Percentiles rank a stretch among this genome's conserved stretches.
phyloP scores from a whole-genome alignment of 2,888 invertebrate genomes.

The Apodemia zela region DNA sequence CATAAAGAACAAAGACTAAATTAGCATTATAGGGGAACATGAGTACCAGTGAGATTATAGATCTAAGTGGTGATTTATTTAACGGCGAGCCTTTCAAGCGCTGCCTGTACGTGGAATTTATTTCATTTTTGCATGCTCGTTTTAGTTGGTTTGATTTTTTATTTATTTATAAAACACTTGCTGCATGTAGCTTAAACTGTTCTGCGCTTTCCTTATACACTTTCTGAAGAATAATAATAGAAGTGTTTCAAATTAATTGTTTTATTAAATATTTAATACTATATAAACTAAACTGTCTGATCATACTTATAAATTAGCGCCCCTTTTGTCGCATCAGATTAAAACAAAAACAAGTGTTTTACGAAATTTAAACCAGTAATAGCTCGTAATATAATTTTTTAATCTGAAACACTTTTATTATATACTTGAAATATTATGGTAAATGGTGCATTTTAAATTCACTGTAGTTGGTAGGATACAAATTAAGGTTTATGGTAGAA shows the following conservation, averaged over 20 bases:
- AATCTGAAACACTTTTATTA: conserved; percentile 2
- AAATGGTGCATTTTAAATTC: background rate
- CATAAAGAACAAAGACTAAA: conserved; percentile 78
- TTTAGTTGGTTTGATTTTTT: conserved; percentile 37
- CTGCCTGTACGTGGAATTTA: conserved; percentile 65
- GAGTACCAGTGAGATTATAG: conserved; percentile 79
- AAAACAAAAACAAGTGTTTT: background rate
- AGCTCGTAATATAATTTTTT: background rate
- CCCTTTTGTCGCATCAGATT: background rate
- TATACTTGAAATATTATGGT: background rate
- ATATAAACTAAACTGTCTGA: background rate
- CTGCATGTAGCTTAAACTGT: conserved; percentile 19
- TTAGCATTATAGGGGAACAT: conserved; percentile 71
- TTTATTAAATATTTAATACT: background rate
- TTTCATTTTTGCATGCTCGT: conserved; percentile 55
- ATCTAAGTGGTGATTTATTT: conserved; percentile 76
- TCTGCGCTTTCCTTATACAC: conserved; percentile 3
- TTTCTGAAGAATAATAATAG: background rate
- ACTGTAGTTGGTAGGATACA: background rate
- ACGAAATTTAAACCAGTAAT: too few relatives aligned
- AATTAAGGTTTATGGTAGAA: background rate
- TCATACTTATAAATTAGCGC: background rate
- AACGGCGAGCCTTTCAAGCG: conserved; percentile 70
- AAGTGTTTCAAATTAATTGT: background rate
- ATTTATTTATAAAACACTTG: conserved; percentile 27